phyloP scores from a whole-genome alignment of 1,140 invertebrate species.

The Parapsyche elsis region DNA sequence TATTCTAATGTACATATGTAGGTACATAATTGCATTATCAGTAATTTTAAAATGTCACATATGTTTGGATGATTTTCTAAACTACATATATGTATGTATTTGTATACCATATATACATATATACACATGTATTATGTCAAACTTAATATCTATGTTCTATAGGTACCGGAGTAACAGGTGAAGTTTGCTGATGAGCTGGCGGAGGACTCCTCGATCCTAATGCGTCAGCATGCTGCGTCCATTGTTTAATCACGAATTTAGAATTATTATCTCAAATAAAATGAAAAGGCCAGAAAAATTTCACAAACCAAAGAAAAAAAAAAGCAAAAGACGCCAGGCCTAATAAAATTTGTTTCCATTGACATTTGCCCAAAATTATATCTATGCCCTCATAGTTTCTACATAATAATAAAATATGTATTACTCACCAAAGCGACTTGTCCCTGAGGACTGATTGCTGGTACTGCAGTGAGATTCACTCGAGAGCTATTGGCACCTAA shows the following conservation, averaged over 20 bases:
- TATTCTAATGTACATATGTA: too few relatives aligned
- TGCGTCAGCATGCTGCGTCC: constrained; percentile 58
- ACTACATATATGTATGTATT: too few relatives aligned
- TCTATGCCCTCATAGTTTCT: neutral
- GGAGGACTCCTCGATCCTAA: constrained; percentile 74
- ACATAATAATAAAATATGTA: constrained; percentile 38
- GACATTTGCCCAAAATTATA: too few relatives aligned
- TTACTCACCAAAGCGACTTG: constrained; percentile 76
- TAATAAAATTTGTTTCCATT: too few relatives aligned
- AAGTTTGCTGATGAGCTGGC: constrained; percentile 83
- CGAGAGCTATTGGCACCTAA: constrained; percentile 65
- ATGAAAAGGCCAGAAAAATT: too few relatives aligned
- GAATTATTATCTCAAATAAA: too few relatives aligned
- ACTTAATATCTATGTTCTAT: neutral
- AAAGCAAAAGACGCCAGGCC: too few relatives aligned
- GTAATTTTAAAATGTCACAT: too few relatives aligned
- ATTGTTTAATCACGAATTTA: constrained; percentile 25
- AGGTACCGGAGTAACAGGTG: constrained; percentile 79
- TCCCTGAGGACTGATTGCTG: constrained; percentile 71
- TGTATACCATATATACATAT: too few relatives aligned
- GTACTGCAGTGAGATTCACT: constrained; percentile 69
- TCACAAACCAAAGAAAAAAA: too few relatives aligned
- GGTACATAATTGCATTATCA: neutral
- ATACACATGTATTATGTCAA: constrained; percentile 57
- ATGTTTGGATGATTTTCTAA: too few relatives aligned